Percentiles rank a stretch among this genome's conserved stretches.
Evolutionary conservation across 2,113 vertebrate species (phyloP).

Genomic region (Gallinago paraguaiae): DNA sequence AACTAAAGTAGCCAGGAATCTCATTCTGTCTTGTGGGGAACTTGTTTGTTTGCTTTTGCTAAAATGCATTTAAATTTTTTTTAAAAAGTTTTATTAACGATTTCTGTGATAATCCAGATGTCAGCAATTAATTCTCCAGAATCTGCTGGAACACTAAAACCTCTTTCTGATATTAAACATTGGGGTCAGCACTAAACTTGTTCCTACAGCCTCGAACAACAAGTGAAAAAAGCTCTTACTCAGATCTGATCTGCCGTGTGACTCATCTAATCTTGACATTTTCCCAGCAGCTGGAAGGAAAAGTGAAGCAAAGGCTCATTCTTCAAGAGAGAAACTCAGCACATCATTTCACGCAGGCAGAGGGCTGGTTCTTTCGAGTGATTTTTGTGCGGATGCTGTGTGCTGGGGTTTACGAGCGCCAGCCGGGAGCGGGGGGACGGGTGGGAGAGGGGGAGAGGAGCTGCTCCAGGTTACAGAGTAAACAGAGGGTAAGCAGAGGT

Average conservation of each 20-base stretch:
- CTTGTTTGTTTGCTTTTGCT: neutral
- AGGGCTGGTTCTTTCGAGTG: neutral
- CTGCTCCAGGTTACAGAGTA: neutral
- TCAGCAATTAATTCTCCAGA: neutral
- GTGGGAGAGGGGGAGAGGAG: neutral
- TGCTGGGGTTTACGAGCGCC: neutral
- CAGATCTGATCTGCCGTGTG: neutral
- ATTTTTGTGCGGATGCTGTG: neutral
- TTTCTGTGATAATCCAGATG: neutral
- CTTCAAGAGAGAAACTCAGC: slow-evolving; percentile 1
- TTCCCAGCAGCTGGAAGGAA: slow-evolving; percentile 8
- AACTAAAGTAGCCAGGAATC: neutral
- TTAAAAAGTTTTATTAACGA: neutral
- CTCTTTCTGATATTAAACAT: neutral
- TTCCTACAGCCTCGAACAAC: neutral
- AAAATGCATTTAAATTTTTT: neutral
- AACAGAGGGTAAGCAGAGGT: neutral
- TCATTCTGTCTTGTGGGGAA: neutral
- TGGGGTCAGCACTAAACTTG: neutral
- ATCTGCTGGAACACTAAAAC: neutral
- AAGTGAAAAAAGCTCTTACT: neutral
- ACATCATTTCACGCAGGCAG: neutral
- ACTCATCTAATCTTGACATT: slow-evolving; percentile 21
- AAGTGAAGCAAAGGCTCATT: neutral
- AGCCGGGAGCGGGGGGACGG: neutral